Evolutionary conservation across 2,888 invertebrate genomes (phyloP), one percentile per base, ranked within the genome.

Genomic region (Eupithecia tripunctaria): DNA sequence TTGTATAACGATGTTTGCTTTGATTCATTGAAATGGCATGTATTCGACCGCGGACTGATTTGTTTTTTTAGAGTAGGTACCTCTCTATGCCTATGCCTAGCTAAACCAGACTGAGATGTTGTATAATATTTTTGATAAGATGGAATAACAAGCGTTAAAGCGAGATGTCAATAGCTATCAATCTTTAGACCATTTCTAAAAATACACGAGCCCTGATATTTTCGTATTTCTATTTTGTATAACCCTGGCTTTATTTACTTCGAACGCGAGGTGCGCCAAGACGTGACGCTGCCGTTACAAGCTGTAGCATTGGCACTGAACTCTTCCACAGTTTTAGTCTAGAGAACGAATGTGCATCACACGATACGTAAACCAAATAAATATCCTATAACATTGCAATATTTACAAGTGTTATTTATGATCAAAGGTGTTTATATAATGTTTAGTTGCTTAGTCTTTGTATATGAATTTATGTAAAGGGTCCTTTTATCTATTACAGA

Each of bases 301-400:
- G 87, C 88, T 86, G 83, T 89, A 91, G 84, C 91, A 91, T 93
- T 93, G 93, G 93, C 93, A 93, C 93, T 92, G 91, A 93, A 92
- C 90, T 89, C 86, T 84, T 88, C 87, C 82, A 84, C 90, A 89
- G 88, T 90, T 82, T 89, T 90, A 89, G 90, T 91, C 89, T 89
- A 89, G 93, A 92, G 92, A 90, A 92, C 90, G 90, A 86, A 86
- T 87, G 85, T 86, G 88, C 81, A 87, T 85, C 86, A 87, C 85
- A 80, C 47, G 86, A 87, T 85, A 80, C 47, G 81, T 81, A 77
- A 73, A 70, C 78, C 77, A 69, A 68, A 75, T 51, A 74, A 72
- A 72, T 76, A 77, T 62, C 32, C n/a, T 68, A 32, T 70, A 67
- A 73, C 70, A 68, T 32, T 67, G 47, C 71, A 36, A 66, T 70